A percentile compares a stretch with the other conserved stretches of the same genome.
Evolutionary conservation across 2,888 invertebrate genomes (phyloP).

Genomic region (Noctua comes): DNA sequence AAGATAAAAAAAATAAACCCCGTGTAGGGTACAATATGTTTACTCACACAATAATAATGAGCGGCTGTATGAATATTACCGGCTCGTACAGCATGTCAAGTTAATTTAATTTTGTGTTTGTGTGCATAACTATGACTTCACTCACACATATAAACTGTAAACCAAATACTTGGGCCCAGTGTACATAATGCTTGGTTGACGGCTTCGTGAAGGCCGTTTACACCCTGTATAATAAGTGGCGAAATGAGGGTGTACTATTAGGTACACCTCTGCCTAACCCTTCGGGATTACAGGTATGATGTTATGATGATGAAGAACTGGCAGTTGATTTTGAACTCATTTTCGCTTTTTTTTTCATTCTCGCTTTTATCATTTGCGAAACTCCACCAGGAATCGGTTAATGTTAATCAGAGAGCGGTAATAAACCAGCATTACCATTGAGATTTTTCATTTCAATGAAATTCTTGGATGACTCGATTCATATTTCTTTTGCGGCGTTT

Average conservation of each 20-base stretch:
- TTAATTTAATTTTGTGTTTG: too few relatives aligned
- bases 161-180: too few relatives aligned
- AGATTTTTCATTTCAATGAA: constrained; percentile 19
- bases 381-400: not conserved
- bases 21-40: too few relatives aligned
- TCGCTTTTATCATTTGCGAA: not conserved
- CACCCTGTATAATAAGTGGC: not conserved
- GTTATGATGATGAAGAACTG: not conserved
- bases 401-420: not conserved
- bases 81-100: too few relatives aligned
- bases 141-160: too few relatives aligned
- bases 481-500: constrained; percentile 13
- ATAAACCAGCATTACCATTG: not conserved
- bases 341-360: too few relatives aligned
- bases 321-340: not conserved
- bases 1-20: too few relatives aligned
- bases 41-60: too few relatives aligned
- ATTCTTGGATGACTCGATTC: not conserved
- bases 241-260: not conserved
- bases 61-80: too few relatives aligned
- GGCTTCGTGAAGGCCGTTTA: too few relatives aligned
- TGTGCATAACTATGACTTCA: too few relatives aligned
- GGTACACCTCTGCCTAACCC: not conserved
- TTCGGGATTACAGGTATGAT: not conserved
- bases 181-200: too few relatives aligned